These are phyloP conservation scores for Ypsolopha sequella DNA, from an alignment of 2,888 invertebrate species.

Conservation along the genomic window DNA sequence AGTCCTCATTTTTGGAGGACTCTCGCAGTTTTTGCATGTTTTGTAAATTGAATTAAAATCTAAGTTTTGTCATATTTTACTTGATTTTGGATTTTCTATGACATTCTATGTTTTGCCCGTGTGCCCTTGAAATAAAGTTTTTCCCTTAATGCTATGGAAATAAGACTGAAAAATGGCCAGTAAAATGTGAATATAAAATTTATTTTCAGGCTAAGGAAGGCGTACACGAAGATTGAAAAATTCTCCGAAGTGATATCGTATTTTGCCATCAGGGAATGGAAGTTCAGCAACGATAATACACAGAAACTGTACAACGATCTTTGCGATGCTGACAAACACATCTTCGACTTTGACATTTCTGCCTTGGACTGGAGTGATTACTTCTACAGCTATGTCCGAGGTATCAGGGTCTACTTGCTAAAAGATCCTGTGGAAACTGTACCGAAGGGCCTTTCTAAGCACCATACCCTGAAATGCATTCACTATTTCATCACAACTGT, in stretches of 20 bases:
- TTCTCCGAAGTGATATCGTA: conserved; percentile 79
- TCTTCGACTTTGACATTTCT: conserved; percentile 77
- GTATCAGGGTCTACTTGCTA: conserved; percentile 78
- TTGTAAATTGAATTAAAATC: no score
- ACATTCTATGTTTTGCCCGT: no score
- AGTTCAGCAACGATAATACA: conserved; percentile 73
- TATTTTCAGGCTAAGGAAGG: conserved; percentile 74
- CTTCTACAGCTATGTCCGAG: conserved; percentile 76
- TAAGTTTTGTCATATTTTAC: no score
- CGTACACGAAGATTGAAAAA: conserved; percentile 80
- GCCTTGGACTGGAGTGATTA: conserved; percentile 77
- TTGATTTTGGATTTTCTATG: no score
- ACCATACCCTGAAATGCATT: conserved; percentile 19
- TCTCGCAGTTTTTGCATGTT: no score
- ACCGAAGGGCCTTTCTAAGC: conserved; percentile 66
- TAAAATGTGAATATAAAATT: neutral
- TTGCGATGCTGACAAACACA: conserved; percentile 65
- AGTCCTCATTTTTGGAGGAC: no score
- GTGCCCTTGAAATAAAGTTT: no score
- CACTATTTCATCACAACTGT: conserved; percentile 22
- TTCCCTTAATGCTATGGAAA: no score
- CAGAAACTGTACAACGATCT: conserved; percentile 65
- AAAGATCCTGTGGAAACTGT: conserved; percentile 81
- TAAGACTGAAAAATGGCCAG: no score
- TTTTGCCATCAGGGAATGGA: conserved; percentile 81